Base-by-base conservation (phyloP, 2,888 invertebrate genomes). In the Pyrgus malvae region DNA sequence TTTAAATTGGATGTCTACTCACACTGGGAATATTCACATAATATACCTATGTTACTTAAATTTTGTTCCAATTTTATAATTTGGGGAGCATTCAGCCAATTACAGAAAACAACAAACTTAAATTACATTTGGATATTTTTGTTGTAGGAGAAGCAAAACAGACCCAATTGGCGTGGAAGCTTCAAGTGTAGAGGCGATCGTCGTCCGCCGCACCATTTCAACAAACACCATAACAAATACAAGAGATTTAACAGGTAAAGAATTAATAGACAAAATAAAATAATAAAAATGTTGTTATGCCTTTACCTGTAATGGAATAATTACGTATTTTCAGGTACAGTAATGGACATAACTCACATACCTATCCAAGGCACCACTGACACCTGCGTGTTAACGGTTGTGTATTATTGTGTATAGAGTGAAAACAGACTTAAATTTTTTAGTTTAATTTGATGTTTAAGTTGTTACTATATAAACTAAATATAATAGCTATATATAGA, bases 281-380 rank as follows among this genome's bases (percentile, higher is more conserved):
- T 23, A 23, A 23, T 23, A 6, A 23, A 23, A 23, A 23, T n/a
- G n/a, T n/a, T n/a, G n/a, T n/a, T n/a, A n/a, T n/a, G n/a, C n/a
- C n/a, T n/a, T n/a, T n/a, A n/a, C n/a, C n/a, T n/a, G n/a, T n/a
- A 2, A 1, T 2, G 12, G 7, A 5, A 33, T 33, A 33, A 11
- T 14, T 27, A 29, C 3, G 11, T 29, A 14, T 35, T 11, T 50
- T 25, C 72, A 90, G 90, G 67, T 89, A 89, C 76, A 80, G 70
- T 67, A 85, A 79, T 61, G 81, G 82, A 0, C 83, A 86, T 62
- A 81, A 88, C 68, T 90, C 82, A 0, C 83, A 86, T 62, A 81
- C 87, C 68, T 90, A 89, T 69, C 77, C 82, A 3, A 66, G 90
- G 60, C 90, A 87, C 67, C 89, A 86, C 80, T 90, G 90, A 90